A percentile compares a stretch with the other conserved stretches of the same genome.
These are phyloP conservation scores for Caligus rogercresseyi DNA, from an alignment of 1,140 invertebrate species.

Conservation along the genomic window DNA sequence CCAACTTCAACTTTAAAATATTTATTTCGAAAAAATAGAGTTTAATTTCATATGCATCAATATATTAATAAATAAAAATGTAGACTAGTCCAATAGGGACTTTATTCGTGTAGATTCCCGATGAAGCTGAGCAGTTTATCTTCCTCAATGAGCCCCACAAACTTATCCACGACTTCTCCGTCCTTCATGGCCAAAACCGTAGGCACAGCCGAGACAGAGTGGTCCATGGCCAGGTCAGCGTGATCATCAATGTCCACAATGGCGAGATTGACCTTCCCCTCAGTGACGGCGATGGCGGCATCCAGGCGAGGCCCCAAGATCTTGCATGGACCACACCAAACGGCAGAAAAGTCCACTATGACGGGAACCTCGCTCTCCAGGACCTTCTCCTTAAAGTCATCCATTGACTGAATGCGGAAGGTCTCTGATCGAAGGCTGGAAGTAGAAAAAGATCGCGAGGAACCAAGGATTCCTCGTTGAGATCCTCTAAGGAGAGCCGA, in stretches of 20 bases:
- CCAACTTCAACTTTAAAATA: too few species aligned
- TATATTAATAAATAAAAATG: too few species aligned
- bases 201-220: slow-evolving; percentile 23
- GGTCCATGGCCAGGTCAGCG: slow-evolving; percentile 19
- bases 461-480: too few species aligned
- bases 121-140: slow-evolving; percentile 22
- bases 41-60: too few species aligned
- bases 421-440: slow-evolving; percentile 17
- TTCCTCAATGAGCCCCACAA: slow-evolving; percentile 23
- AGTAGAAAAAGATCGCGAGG: neutral
- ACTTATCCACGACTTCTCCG: slow-evolving; percentile 21
- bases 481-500: too few species aligned
- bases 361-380: slow-evolving; percentile 23
- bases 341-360: slow-evolving; percentile 25
- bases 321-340: slow-evolving; percentile 26
- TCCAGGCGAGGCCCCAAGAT: slow-evolving; percentile 23
- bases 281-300: slow-evolving; percentile 12
- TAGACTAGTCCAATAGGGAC: too few species aligned
- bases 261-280: slow-evolving; percentile 14
- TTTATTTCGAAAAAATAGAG: too few species aligned
- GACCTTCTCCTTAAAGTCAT: slow-evolving; percentile 25
- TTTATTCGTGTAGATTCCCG: slow-evolving; percentile 19
- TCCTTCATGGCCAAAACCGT: slow-evolving; percentile 22
- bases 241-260: slow-evolving; percentile 19
- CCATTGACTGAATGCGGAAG: slow-evolving; percentile 22